Conservation (phyloP, 2,797 vertebrate genomes). For the Iguana delicatissima region DNA sequence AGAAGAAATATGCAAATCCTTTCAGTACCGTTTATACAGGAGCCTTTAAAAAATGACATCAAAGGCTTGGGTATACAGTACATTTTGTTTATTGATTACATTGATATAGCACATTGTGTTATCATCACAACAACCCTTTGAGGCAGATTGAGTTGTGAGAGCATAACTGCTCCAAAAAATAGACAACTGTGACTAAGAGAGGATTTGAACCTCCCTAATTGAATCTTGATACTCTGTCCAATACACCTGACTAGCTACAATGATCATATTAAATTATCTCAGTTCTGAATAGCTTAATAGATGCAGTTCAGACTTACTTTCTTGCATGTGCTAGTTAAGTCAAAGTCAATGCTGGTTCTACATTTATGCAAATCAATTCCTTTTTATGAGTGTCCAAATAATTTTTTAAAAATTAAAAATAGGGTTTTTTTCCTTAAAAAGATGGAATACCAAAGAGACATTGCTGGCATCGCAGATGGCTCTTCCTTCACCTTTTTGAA, state of each 20-base stretch:
- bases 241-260: not conserved
- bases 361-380: constrained; percentile 72
- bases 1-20: not conserved
- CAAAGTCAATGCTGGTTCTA: constrained; percentile 66
- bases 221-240: not conserved
- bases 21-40: not conserved
- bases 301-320: constrained; percentile 71
- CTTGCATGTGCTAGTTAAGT: constrained; percentile 56
- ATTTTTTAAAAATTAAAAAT: constrained; percentile 58
- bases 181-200: not conserved
- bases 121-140: not conserved
- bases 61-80: not conserved
- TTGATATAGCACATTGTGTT: not conserved
- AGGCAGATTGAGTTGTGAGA: no score
- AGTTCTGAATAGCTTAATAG: constrained; percentile 49
- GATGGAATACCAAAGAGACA: constrained; percentile 64
- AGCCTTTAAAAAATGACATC: not conserved
- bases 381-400: constrained; percentile 70
- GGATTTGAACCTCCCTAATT: not conserved
- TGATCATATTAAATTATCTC: constrained; percentile 57
- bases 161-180: no score
- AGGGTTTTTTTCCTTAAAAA: constrained; percentile 58
- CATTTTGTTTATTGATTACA: not conserved
- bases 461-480: constrained; percentile 50
- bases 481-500: constrained; percentile 52